Conservation (phyloP, 2,113 vertebrate species). For the Condylura cristata region DNA sequence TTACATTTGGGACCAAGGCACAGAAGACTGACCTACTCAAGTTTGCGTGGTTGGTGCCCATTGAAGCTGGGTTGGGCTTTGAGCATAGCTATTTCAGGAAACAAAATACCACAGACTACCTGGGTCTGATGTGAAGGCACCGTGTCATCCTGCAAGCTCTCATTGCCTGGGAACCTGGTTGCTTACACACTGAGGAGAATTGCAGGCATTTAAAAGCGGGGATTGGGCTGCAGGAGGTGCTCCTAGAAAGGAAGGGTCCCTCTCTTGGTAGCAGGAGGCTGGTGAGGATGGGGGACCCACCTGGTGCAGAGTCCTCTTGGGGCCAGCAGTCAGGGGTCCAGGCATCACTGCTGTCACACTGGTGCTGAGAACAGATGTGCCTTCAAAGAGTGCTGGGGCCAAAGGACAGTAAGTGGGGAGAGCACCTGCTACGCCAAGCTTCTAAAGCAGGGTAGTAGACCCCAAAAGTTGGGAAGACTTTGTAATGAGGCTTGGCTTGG, state of each 20-base stretch:
- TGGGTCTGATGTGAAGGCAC: background rate
- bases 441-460: background rate
- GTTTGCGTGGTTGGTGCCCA: background rate
- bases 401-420: background rate
- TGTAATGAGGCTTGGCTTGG: background rate
- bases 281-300: background rate
- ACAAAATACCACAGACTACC: background rate
- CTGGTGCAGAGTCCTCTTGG: background rate
- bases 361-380: background rate
- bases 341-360: background rate
- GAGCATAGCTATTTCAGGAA: no score
- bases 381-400: no score
- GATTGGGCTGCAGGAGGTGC: background rate
- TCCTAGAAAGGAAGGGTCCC: background rate
- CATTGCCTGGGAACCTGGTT: background rate
- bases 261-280: background rate
- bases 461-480: background rate
- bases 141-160: no score
- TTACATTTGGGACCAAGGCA: background rate
- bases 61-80: background rate
- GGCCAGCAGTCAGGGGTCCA: background rate
- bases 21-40: background rate
- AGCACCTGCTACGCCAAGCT: background rate
- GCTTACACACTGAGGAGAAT: no score
- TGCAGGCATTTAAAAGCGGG: no score